A percentile compares a stretch with the other conserved stretches of the same genome.
Evolutionary conservation across 2,888 invertebrate genomes (phyloP).

Genomic region (Chymomyza amoena): DNA sequence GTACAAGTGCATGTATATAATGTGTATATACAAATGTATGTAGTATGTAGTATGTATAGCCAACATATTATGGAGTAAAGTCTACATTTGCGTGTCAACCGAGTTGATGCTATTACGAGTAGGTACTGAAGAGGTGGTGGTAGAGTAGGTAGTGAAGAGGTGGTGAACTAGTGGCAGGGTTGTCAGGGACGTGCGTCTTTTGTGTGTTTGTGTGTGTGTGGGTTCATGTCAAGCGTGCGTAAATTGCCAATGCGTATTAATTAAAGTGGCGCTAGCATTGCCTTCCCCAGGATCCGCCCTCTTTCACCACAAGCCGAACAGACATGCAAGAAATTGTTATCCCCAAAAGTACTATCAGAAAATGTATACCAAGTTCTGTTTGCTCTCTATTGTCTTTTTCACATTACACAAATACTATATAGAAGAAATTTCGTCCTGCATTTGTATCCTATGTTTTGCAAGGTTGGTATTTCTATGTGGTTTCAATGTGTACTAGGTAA

Average conservation of each 20-base stretch:
- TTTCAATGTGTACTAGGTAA: constrained; percentile 7
- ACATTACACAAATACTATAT: not conserved
- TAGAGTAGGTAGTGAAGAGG: not conserved
- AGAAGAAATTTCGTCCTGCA: not conserved
- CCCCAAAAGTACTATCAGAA: not conserved
- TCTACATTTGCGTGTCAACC: constrained; percentile 63
- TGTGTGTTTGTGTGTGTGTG: constrained; percentile 22
- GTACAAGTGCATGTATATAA: constrained; percentile 50
- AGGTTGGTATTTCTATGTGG: not conserved
- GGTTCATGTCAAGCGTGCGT: constrained; percentile 48
- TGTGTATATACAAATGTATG: too few species aligned
- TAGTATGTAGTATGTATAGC: not conserved
- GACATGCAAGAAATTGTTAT: constrained; percentile 5
- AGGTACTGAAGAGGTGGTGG: not conserved
- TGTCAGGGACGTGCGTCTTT: not conserved
- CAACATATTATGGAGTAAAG: not conserved
- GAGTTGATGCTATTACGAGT: constrained; percentile 14
- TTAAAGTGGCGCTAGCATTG: constrained; percentile 36
- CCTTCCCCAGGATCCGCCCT: not conserved
- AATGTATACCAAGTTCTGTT: not conserved
- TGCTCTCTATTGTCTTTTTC: not conserved
- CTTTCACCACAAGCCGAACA: not conserved
- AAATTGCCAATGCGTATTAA: constrained; percentile 60
- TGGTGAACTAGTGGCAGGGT: not conserved
- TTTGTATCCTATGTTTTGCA: not conserved